Evolutionary conservation across 2,113 vertebrate species (phyloP), one percentile per base, ranked within the genome.

Genomic region (Cynocephalus volans): DNA sequence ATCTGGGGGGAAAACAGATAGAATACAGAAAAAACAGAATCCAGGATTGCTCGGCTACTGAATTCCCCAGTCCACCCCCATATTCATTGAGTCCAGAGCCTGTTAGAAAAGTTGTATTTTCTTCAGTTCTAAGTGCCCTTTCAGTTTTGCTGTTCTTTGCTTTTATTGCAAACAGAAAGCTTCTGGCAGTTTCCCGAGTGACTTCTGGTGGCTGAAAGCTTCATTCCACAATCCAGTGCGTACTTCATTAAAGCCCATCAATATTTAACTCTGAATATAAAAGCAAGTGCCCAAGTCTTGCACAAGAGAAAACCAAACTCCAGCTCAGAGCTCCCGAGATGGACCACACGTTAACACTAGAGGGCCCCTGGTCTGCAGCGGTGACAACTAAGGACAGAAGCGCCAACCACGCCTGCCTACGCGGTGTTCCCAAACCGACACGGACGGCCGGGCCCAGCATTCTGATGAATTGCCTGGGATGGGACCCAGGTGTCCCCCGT

Each of bases 271-370:
- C 58, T 64, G 48, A 36, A 28, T 9, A 28, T 12, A 80, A 84
- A 88, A 45, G 50, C 28, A 36, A 79, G 58, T 31, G 23, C 24
- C 18, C 26, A 67, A 58, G 6, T 36, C 45, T 81, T 58, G 45
- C 36, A 52, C 54, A 73, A 52, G 64, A 28, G 70, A 62, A 91
- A 31, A 45, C 58, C 72, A 76, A 33, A 14, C 21, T 45, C 73
- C 33, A 84, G 62, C 2, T 45, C 15, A 72, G 33, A 50, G 52
- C 48, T 88, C 33, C 31, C 8, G 24, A 58, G 24, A 28, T 5
- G 33, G 52, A 17, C 15, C 64, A 52, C 76, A 75, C 6, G 1
- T 0, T 0, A 41, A 5, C 41, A 14, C 0, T 28, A 2, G 24
- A 70, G 48, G 15, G 24, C 4, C 17, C 67, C 14, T 2, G 33